Percentiles rank a stretch among this genome's conserved stretches.
Evolutionary conservation across 30 jellyfish, hydroid and myxozoan genomes (phyloP).

Genomic region (Turritopsis rubra): DNA sequence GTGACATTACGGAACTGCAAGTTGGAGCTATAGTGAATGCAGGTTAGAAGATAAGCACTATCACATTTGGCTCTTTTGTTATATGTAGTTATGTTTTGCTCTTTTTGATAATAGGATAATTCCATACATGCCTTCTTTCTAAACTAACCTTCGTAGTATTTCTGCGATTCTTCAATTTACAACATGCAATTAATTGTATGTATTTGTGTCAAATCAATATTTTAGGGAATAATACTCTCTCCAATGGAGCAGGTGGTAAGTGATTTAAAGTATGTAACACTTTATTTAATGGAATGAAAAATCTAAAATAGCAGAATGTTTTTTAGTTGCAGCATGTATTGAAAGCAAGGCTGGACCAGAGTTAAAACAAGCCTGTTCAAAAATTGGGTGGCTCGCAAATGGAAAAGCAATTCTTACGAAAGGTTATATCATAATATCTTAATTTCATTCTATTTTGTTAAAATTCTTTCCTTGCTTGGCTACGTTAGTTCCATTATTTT

Average conservation of each 20-base stretch:
- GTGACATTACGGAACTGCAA: neutral
- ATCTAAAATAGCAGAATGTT: neutral
- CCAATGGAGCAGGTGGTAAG: neutral
- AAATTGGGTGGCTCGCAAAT: neutral
- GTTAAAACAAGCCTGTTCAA: neutral
- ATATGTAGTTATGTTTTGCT: neutral
- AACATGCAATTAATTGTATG: neutral
- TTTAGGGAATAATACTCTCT: neutral
- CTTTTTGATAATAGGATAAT: neutral
- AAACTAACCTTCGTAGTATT: neutral
- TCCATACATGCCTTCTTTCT: neutral
- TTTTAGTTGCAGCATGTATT: neutral
- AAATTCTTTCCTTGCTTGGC: neutral
- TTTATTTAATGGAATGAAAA: neutral
- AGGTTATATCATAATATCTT: neutral
- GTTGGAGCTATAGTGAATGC: neutral
- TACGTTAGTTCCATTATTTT: no score
- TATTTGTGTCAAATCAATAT: neutral
- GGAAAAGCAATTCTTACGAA: neutral
- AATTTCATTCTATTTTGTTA: neutral
- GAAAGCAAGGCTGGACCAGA: neutral
- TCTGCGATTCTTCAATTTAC: neutral
- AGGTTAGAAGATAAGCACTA: neutral
- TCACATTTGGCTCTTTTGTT: neutral
- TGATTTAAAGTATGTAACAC: neutral